Evolutionary conservation across 53 echinoderm and acorn worm genomes (phyloP).

Genomic region (Luidia sarsii): DNA sequence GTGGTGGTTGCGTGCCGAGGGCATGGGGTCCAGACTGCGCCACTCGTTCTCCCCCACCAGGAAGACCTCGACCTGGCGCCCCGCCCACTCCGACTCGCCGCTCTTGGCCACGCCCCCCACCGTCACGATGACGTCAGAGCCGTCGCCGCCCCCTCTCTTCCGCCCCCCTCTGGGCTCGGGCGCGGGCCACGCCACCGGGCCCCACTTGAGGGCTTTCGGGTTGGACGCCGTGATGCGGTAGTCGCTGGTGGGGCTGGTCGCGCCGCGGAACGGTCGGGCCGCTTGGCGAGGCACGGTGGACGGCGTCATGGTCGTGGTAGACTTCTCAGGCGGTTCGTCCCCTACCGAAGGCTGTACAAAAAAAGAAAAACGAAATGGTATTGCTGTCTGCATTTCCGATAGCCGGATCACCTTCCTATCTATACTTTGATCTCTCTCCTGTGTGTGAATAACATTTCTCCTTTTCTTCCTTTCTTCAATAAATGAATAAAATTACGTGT

Average conservation of each 20-base stretch:
- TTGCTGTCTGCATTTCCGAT: too few relatives aligned
- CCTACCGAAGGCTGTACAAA: neutral
- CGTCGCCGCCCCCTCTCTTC: slow-evolving; percentile 19
- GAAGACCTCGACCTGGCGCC: slow-evolving; percentile 17
- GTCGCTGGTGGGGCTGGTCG: slow-evolving; percentile 32
- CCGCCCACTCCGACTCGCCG: slow-evolving; percentile 45
- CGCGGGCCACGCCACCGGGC: slow-evolving; percentile 53
- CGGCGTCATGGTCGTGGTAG: neutral
- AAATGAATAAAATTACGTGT: too few relatives aligned
- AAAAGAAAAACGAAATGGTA: too few relatives aligned
- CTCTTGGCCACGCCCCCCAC: slow-evolving; percentile 52
- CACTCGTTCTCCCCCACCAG: slow-evolving; percentile 38
- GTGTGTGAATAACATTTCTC: too few relatives aligned
- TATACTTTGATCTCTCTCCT: too few relatives aligned
- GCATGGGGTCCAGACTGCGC: slow-evolving; percentile 30
- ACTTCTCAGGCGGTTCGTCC: neutral
- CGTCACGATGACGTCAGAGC: slow-evolving; percentile 46
- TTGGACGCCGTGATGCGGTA: slow-evolving; percentile 51
- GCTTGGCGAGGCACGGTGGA: neutral
- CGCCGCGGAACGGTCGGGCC: neutral
- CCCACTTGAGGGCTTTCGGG: slow-evolving; percentile 32
- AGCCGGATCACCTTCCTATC: too few relatives aligned
- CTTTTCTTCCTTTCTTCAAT: too few relatives aligned
- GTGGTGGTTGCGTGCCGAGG: slow-evolving; percentile 56
- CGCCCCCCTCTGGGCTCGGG: neutral